Evolutionary conservation across 2,797 vertebrate species (phyloP), one percentile per base, ranked within the genome.

Genomic region (Sebastiscus tertius): DNA sequence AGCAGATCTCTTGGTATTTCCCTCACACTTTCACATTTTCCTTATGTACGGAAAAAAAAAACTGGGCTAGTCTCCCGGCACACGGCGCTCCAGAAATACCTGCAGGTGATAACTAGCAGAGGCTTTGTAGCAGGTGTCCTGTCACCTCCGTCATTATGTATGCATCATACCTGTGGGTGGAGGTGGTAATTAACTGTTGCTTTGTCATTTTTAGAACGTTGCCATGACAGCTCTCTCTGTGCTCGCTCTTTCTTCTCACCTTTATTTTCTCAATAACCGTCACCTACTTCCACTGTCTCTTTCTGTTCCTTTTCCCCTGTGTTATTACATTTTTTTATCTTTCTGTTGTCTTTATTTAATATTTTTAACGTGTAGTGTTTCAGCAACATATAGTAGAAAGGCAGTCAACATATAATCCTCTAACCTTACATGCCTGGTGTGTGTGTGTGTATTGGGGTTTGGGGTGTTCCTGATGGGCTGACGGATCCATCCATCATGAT

Each of bases 171-270:
- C 87, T 93, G 92, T 93, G 88, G 90, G 92, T 81, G 88, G 91
- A 93, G 87, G 93, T 93, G 94, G 80, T 94, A 94, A 94, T 94
- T 94, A 95, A 90, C 91, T 89, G 89, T 92, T 93, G 91, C 84
- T 85, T 87, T 83, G 84, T 87, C 90, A 87, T 92, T 93, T 94
- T 94, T 93, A 93, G 89, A 87, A 71, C 24, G 87, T 94, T 92
- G 81, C 91, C 89, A 94, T 94, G 92, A 92, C 93, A 90, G 84
- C 88, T 86, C 42, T 69, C 56, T 71, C 61, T 36, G 58, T 72
- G 56, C 70, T 49, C 39, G 80, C 39, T 79, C 82, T 80, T 55
- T 83, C 79, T 84, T 90, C 73, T 87, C 87, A 81, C 81, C 72
- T 83, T 82, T 86, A 72, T 81, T 82, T 87, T 85, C 78, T 80